phyloP scores from a whole-genome alignment of 2,888 invertebrate genomes.

The Lacanobia wlatinum region DNA sequence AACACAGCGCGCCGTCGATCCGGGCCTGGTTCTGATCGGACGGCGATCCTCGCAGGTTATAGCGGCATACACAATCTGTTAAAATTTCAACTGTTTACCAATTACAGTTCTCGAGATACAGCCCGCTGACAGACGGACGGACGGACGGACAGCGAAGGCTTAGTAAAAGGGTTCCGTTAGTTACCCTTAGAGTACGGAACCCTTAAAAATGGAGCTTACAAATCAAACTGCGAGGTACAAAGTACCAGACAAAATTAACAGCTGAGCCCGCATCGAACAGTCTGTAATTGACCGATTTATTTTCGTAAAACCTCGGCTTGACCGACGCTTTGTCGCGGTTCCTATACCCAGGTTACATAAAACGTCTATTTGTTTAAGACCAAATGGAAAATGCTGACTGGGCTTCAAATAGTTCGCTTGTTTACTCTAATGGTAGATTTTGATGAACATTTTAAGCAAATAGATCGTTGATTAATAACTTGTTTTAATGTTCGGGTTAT shows the following conservation, averaged over 20 bases:
- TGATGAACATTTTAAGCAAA: slow-evolving; percentile 4
- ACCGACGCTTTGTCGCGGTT: slow-evolving; percentile 31
- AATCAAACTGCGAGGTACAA: slow-evolving; percentile 37
- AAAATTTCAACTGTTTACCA: too few species aligned
- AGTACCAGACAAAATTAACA: slow-evolving; percentile 37
- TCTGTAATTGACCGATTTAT: slow-evolving; percentile 49
- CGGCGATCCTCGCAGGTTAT: too few species aligned
- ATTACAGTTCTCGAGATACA: too few species aligned
- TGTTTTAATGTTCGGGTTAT: background rate
- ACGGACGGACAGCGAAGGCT: too few species aligned
- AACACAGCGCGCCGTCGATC: too few species aligned
- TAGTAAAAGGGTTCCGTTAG: too few species aligned
- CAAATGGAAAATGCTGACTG: slow-evolving; percentile 2
- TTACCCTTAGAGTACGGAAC: too few species aligned
- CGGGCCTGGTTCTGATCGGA: too few species aligned
- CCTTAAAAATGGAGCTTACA: slow-evolving; percentile 28
- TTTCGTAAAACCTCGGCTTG: slow-evolving; percentile 36
- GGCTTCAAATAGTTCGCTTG: slow-evolving; percentile 4
- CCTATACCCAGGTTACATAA: slow-evolving; percentile 8
- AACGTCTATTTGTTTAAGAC: slow-evolving; percentile 16
- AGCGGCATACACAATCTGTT: too few species aligned
- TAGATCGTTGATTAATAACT: background rate
- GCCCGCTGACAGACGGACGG: too few species aligned
- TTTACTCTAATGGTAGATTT: background rate
- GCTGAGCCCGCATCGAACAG: slow-evolving; percentile 44